phyloP scores from a whole-genome alignment of 2,113 vertebrate genomes.

The Eulemur rufifrons region DNA sequence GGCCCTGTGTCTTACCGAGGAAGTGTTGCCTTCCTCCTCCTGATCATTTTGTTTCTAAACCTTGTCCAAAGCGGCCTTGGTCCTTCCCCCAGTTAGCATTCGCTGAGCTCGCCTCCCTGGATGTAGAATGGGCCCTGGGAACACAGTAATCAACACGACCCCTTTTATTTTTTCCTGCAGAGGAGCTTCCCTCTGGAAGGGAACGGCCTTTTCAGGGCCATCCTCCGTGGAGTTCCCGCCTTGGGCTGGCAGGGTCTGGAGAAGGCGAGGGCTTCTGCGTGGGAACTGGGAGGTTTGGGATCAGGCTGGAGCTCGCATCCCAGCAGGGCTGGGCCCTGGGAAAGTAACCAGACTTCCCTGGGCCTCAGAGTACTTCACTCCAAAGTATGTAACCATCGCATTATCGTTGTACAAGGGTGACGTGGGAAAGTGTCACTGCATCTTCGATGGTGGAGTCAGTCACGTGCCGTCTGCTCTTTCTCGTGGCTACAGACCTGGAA shows the following conservation, averaged over 20 bases:
- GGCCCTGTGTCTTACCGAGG: fast-evolving
- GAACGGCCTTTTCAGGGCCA: fast-evolving
- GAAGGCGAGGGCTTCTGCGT: not conserved
- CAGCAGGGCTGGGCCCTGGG: not conserved
- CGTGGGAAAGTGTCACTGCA: fast-evolving
- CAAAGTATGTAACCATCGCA: fast-evolving
- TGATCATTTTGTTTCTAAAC: not conserved
- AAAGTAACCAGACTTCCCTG: not conserved
- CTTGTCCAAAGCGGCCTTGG: not conserved
- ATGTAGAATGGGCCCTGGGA: not conserved
- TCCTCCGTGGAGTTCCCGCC: fast-evolving
- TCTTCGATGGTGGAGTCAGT: not conserved
- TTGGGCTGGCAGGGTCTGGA: not conserved
- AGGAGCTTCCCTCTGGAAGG: not conserved
- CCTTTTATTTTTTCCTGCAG: fast-evolving
- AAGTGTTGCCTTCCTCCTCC: not conserved
- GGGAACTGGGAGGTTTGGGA: not conserved
- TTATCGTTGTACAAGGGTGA: not conserved
- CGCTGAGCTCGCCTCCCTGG: not conserved
- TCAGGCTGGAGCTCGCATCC: not conserved
- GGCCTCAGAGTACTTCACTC: not conserved
- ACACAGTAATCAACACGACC: fast-evolving
- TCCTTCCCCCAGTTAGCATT: fast-evolving
- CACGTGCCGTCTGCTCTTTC: not conserved
- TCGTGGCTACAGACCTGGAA: not conserved